Percentiles rank a stretch among this genome's conserved stretches.
Evolutionary conservation across 2,113 vertebrate species (phyloP).

Genomic region (Clinocottus analis): DNA sequence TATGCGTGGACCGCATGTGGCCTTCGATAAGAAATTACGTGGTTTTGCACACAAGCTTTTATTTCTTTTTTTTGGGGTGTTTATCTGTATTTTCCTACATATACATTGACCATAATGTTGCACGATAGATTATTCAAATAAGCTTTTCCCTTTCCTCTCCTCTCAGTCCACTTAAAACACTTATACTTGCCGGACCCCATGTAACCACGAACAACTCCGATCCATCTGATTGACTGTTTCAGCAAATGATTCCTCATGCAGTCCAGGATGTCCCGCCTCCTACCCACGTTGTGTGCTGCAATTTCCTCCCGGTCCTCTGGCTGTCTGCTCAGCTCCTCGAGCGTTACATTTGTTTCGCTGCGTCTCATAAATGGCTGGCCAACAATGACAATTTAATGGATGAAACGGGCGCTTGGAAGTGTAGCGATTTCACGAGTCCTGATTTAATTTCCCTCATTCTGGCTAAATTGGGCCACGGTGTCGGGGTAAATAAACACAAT

Average conservation of each 20-base stretch:
- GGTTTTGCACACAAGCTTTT: not conserved
- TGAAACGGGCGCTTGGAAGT: slow-evolving; percentile 50
- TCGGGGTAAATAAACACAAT: slow-evolving; percentile 71
- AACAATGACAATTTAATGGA: slow-evolving; percentile 77
- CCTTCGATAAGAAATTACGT: slow-evolving; percentile 4
- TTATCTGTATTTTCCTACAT: not conserved
- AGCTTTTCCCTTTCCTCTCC: not conserved
- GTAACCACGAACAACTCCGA: not conserved
- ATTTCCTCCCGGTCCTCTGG: slow-evolving; percentile 38
- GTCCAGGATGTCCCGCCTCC: slow-evolving; percentile 1
- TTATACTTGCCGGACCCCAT: not conserved
- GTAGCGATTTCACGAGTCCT: slow-evolving; percentile 65
- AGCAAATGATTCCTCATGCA: slow-evolving; percentile 34
- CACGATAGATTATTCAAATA: not conserved
- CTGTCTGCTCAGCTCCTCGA: slow-evolving; percentile 28
- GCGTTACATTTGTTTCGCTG: slow-evolving; percentile 61
- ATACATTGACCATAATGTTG: not conserved
- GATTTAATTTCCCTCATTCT: slow-evolving; percentile 74
- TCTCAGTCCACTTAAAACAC: not conserved
- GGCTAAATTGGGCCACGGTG: slow-evolving; percentile 68
- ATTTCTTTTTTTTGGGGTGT: not conserved
- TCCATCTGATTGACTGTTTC: slow-evolving; percentile 29
- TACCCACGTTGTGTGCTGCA: not conserved
- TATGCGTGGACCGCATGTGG: slow-evolving; percentile 7
- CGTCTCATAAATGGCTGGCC: slow-evolving; percentile 57